phyloP scores from a whole-genome alignment of 2,113 vertebrate species.

The Pavo muticus region DNA sequence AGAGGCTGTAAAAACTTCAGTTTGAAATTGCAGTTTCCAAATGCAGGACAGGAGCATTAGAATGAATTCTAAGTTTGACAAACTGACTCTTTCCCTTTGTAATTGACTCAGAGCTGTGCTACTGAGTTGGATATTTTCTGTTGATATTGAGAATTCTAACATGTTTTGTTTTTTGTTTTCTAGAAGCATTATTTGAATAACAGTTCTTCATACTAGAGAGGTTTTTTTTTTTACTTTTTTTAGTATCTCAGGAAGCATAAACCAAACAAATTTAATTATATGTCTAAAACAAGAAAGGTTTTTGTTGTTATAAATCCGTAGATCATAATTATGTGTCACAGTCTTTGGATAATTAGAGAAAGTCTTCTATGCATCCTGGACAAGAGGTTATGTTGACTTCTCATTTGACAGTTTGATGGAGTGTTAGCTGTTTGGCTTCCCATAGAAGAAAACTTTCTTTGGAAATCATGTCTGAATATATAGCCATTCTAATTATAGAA shows the following conservation, averaged over 20 bases:
- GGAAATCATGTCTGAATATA: neutral
- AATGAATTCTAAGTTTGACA: neutral
- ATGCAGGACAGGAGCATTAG: neutral
- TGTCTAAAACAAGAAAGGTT: neutral
- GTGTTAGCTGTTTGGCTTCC: neutral
- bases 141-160: neutral
- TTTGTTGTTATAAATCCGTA: neutral
- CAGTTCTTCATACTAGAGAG: neutral
- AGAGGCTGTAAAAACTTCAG: neutral
- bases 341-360: neutral
- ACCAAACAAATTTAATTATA: neutral
- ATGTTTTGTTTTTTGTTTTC: neutral
- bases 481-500: neutral
- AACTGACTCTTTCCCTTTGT: neutral
- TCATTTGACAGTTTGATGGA: neutral
- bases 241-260: neutral
- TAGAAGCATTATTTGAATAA: neutral
- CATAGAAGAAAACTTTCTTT: neutral
- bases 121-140: neutral
- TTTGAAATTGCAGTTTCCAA: neutral
- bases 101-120: neutral
- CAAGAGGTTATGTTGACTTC: neutral
- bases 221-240: neutral
- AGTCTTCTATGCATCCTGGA: neutral
- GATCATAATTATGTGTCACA: neutral